Conservation (phyloP, 2,888 invertebrate genomes). For the Hyposoter dolosus region DNA sequence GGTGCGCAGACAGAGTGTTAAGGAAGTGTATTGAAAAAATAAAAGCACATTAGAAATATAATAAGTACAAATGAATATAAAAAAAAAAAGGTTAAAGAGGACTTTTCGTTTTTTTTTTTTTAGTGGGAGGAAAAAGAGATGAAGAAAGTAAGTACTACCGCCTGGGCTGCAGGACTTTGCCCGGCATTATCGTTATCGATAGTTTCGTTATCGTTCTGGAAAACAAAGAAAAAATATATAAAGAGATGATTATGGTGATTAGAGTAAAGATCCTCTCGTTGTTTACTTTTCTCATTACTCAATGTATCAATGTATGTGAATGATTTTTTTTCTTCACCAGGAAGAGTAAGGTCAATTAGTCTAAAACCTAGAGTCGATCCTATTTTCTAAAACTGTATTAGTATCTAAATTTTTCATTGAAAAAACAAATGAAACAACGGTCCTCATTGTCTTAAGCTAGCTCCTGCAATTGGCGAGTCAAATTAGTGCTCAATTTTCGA, state of each 20-base stretch:
- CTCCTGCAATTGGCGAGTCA: no score
- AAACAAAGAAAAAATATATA: slow-evolving; percentile 83
- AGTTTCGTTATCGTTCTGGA: slow-evolving; percentile 85
- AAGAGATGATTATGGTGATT: slow-evolving; percentile 82
- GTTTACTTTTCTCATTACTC: slow-evolving; percentile 42
- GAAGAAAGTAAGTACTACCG: slow-evolving; percentile 84
- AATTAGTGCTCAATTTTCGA: no score
- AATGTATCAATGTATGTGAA: slow-evolving; percentile 38
- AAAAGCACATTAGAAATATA: slow-evolving; percentile 51
- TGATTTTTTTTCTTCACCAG: slow-evolving; percentile 33
- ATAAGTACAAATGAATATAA: slow-evolving; percentile 25
- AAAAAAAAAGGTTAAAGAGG: slow-evolving; percentile 43
- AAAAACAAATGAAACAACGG: slow-evolving; percentile 32
- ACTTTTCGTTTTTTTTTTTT: slow-evolving; percentile 34
- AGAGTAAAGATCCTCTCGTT: slow-evolving; percentile 73
- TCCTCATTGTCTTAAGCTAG: not conserved
- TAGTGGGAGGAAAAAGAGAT: slow-evolving; percentile 72
- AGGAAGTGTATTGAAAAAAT: slow-evolving; percentile 47
- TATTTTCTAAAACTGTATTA: slow-evolving; percentile 58
- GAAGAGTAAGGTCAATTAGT: slow-evolving; percentile 45
- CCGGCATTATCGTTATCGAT: slow-evolving; percentile 85
- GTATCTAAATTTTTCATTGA: slow-evolving; percentile 46
- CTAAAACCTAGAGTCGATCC: slow-evolving; percentile 67
- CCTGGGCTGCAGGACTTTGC: slow-evolving; percentile 85
- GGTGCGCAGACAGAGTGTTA: slow-evolving; percentile 44